These are phyloP conservation scores for Frankliniella fusca DNA, from an alignment of 2,888 invertebrate genomes.

Conservation along the genomic window DNA sequence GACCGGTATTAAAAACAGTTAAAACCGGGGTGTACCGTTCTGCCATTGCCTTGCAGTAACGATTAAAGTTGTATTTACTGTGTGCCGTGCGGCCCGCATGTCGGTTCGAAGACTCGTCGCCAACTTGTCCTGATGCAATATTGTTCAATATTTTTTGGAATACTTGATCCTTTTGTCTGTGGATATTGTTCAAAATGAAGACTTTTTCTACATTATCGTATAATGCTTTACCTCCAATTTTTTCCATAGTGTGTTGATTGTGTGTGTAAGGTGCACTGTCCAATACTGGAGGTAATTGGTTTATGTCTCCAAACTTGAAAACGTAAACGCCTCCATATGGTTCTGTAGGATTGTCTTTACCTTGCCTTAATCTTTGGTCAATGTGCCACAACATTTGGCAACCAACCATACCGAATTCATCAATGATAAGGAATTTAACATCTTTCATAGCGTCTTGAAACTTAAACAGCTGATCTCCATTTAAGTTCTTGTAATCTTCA, in stretches of 20 bases:
- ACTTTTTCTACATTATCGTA: not conserved
- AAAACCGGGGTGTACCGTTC: too few relatives aligned
- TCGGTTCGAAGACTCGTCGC: too few relatives aligned
- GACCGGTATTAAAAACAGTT: too few relatives aligned
- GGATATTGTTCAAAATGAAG: not conserved
- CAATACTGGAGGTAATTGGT: not conserved
- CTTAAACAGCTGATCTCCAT: too few relatives aligned
- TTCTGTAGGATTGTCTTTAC: not conserved
- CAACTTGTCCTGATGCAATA: too few relatives aligned
- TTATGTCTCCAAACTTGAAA: not conserved
- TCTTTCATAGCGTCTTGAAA: not conserved
- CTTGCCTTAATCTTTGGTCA: not conserved
- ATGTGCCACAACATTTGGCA: not conserved
- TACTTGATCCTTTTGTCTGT: not conserved
- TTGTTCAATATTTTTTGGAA: not conserved
- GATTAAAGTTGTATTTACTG: too few relatives aligned
- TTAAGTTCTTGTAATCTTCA: too few relatives aligned
- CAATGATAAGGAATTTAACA: not conserved
- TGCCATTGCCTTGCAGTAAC: too few relatives aligned
- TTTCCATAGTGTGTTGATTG: not conserved
- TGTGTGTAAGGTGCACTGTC: not conserved
- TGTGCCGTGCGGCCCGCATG: too few relatives aligned
- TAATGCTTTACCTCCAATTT: not conserved
- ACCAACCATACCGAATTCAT: not conserved
- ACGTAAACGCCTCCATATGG: not conserved